A percentile compares a stretch with the other conserved stretches of the same genome.
phyloP scores from a whole-genome alignment of 2,888 invertebrate genomes.

The Eristalis tenax region DNA sequence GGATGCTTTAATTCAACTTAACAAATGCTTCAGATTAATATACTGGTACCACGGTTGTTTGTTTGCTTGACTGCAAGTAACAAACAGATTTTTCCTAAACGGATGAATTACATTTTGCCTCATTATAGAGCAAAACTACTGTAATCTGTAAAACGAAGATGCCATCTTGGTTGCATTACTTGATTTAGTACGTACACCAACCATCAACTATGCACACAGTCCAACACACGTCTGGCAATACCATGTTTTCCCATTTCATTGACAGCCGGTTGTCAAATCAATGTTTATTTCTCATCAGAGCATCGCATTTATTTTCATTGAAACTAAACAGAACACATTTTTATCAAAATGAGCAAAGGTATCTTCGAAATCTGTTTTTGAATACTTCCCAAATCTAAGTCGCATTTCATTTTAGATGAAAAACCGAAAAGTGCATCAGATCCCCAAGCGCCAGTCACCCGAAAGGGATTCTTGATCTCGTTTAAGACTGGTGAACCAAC shows the following conservation, averaged over 20 bases:
- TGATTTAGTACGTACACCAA: no score
- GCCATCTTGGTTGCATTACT: no score
- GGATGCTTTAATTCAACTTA: no score
- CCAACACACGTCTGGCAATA: neutral
- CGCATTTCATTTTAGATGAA: constrained; percentile 69
- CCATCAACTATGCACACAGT: no score
- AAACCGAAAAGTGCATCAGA: constrained; percentile 81
- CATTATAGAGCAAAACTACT: no score
- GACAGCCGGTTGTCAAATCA: neutral
- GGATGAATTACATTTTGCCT: no score
- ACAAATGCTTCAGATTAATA: no score
- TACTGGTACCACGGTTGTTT: no score
- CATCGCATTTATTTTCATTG: neutral
- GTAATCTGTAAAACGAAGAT: no score
- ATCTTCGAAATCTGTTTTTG: neutral
- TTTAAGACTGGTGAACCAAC: constrained; percentile 91
- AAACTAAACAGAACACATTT: neutral
- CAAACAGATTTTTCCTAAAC: no score
- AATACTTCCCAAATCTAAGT: neutral
- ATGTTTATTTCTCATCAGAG: constrained; percentile 4
- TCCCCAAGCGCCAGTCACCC: constrained; percentile 89
- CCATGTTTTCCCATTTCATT: neutral
- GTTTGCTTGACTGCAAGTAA: no score
- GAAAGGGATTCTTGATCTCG: constrained; percentile 91
- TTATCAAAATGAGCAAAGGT: constrained; percentile 71